Evolutionary conservation across 2,888 invertebrate species (phyloP).

Genomic region (Myathropa florea): DNA sequence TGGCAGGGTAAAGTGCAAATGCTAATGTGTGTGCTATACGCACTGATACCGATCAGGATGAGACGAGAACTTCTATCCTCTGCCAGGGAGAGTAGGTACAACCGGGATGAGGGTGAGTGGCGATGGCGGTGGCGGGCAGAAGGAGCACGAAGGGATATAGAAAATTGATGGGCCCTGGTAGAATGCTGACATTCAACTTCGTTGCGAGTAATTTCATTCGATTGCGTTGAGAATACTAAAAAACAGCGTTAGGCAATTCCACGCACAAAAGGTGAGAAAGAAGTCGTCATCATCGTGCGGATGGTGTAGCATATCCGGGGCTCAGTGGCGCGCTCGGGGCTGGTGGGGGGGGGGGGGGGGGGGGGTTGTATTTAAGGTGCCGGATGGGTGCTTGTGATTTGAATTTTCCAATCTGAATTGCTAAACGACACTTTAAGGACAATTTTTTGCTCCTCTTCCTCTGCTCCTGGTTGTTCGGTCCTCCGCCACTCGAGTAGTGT

Average conservation of each 20-base stretch:
- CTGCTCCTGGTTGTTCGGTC: not conserved
- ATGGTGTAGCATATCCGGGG: not conserved
- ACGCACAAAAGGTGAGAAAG: slow-evolving; percentile 48
- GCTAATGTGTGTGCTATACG: slow-evolving; percentile 64
- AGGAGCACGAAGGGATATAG: not conserved
- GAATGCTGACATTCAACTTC: slow-evolving; percentile 69
- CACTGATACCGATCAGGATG: slow-evolving; percentile 50
- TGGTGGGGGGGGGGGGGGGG: too few relatives aligned
- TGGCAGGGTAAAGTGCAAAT: slow-evolving; percentile 44
- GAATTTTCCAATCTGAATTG: slow-evolving; percentile 70
- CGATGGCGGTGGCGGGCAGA: too few relatives aligned
- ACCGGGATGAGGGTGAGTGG: not conserved
- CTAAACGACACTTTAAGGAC: slow-evolving; percentile 68
- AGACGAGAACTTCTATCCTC: not conserved
- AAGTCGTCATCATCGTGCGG: not conserved
- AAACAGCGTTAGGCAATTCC: slow-evolving; percentile 63
- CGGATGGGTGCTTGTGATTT: slow-evolving; percentile 50
- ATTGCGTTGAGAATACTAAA: slow-evolving; percentile 68
- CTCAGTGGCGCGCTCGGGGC: not conserved
- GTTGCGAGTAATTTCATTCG: slow-evolving; percentile 70
- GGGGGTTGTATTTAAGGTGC: slow-evolving; percentile 1
- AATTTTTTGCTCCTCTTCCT: not conserved
- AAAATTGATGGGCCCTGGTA: slow-evolving; percentile 58
- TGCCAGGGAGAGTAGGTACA: not conserved
- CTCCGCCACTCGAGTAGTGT: not conserved